Evolutionary conservation across 2,113 vertebrate genomes (phyloP), one percentile per base, ranked within the genome.

Genomic region (Manacus vitellinus): DNA sequence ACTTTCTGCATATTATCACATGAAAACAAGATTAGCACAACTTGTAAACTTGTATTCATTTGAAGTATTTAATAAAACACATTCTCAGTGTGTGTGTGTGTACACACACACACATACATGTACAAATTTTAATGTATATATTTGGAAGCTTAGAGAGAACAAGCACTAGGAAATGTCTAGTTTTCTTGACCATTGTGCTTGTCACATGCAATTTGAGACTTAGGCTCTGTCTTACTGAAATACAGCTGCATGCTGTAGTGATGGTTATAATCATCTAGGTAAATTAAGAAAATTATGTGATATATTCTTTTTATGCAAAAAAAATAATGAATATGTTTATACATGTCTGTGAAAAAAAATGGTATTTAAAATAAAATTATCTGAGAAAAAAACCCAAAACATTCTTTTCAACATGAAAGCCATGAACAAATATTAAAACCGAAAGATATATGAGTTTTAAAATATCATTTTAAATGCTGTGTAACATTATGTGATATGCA

Each of bases 11-110:
- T 54, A 41, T 61, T 49, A 39, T 47, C 16, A 24, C 61, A 79
- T 7, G 18, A 91, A 95, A 94, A 68, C 56, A 88, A 88, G 85
- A 55, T 51, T 28, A 95, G 47, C 39, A 72, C 75, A 88, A 90
- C 62, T 76, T 94, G 41, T 31, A 91, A 89, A 79, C 66, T 92
- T 95, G 16, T 28, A 79, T 91, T 96, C 46, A 74, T 95, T 95
- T 95, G 49, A 94, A 59, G 18, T 77, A 39, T 91, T 97, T 37
- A 87, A 54, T 93, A 87, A 95, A 96, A 82, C 28, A 85, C 92
- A 35, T 91, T 95, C 70, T 90, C 2, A 31, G 13, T 52, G 51
- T 19, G 18, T 62, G 22, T 39, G 39, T 13, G 39, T 41, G 22
- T 58, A 17, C 10, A 17, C 37, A 55, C 16, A 73, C 5, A 71